Evolutionary conservation across 1,140 invertebrate genomes (phyloP), one percentile per base, ranked within the genome.

Genomic region (Belonocnema kinseyi): DNA sequence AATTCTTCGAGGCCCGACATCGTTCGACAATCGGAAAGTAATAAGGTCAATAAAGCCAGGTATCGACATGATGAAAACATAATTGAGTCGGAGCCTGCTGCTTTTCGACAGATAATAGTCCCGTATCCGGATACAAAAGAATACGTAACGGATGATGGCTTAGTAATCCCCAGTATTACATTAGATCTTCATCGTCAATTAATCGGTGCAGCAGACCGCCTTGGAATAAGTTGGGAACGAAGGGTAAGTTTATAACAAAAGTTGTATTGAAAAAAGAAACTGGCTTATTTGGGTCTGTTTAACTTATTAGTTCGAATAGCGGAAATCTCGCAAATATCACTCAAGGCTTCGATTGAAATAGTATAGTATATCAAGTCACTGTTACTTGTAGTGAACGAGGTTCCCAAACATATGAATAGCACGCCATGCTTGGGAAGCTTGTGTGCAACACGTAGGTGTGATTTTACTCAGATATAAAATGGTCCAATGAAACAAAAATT

Each of bases 1-100:
- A 94, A 95, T 81, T 92, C 93, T 16, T 93, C 94, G 61, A 95
- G 94, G 82, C 95, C 95, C 7, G 95, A 96, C 85, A 92, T 95
- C 21, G 90, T 95, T 73, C 88, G 90, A n/a, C 89, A 92, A 51
- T 91, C 90, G 7, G 90, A 92, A 75, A 89, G 88, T 77, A 82
- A 81, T 66, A 84, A 86, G n/a, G 74, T 78, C 19, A 81, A 78
- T 17, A 80, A 75, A 72, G 83, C 80, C 17, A 94, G 93, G 78
- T 95, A 94, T 81, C 93, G 96, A 16, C 96, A 96, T 90, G 96
- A 98, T 92, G 96, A 98, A 91, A 98, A 97, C 92, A 93, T 98
- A 40, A 92, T 98, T 75, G 93, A 93, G 81, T 92, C 94, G 11
- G 92, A 93, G 78, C 94, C 94, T 16, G 92, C 93, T 26, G 92